phyloP scores from a whole-genome alignment of 2,113 vertebrate genomes.

The Mormyrus lacerda region DNA sequence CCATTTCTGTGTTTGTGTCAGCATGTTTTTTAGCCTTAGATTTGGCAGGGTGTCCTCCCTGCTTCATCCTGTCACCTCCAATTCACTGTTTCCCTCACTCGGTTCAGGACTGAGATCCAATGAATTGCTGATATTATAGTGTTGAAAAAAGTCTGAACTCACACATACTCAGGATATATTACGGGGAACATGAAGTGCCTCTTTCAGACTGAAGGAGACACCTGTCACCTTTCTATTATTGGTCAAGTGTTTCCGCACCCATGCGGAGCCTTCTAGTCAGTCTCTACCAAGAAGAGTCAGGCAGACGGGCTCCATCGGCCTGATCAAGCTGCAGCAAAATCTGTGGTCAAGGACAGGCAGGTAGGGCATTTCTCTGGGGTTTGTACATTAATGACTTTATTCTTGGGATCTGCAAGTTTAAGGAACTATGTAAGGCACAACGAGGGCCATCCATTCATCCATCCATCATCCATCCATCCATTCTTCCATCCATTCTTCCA shows the following conservation, averaged over 20 bases:
- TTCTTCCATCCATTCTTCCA: too few species aligned
- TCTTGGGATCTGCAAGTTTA: background rate
- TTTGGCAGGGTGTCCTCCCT: background rate
- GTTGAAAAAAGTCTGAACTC: background rate
- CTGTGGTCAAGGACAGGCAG: background rate
- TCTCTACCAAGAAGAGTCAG: background rate
- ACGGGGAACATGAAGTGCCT: background rate
- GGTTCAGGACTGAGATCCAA: background rate
- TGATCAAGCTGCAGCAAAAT: background rate
- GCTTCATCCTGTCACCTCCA: background rate
- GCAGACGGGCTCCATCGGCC: background rate
- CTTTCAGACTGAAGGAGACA: background rate
- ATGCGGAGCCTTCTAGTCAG: background rate
- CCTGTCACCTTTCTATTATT: background rate
- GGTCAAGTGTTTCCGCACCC: background rate
- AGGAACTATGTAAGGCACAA: background rate
- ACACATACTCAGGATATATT: background rate
- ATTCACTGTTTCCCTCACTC: background rate
- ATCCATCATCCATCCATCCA: too few species aligned
- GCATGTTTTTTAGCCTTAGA: background rate
- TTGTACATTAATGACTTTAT: background rate
- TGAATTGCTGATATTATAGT: background rate
- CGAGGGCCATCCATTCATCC: too few species aligned
- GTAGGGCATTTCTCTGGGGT: background rate
- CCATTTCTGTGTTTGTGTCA: background rate